Conservation (phyloP, 2,888 invertebrate genomes). For the Ellobium chinense region DNA sequence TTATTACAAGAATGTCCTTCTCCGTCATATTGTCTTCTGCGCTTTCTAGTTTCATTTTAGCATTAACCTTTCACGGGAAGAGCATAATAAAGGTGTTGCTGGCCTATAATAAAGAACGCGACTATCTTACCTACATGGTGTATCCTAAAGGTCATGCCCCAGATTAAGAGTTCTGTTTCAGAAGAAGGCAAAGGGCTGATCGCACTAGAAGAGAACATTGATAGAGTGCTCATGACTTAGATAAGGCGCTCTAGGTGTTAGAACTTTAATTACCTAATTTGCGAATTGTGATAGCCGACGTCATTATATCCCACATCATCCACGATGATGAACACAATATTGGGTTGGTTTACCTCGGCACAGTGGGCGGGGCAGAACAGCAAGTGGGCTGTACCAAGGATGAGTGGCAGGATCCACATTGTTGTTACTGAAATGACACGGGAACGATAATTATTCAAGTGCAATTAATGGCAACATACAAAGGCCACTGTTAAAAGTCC, state of each 20-base stretch:
- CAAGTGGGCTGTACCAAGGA: neutral
- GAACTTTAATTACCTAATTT: conserved; percentile 8
- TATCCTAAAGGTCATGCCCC: too few species aligned
- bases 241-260: neutral
- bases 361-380: neutral
- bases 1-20: too few species aligned
- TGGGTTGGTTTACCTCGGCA: neutral
- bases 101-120: neutral
- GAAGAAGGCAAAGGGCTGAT: neutral
- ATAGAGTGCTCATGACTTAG: neutral
- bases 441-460: too few species aligned
- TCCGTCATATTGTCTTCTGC: too few species aligned
- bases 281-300: conserved; percentile 25
- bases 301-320: conserved; percentile 37
- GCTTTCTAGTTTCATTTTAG: too few species aligned
- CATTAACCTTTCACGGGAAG: too few species aligned
- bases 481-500: too few species aligned
- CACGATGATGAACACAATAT: conserved; percentile 35
- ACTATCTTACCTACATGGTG: neutral
- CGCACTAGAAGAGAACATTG: neutral
- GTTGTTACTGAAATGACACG: neutral
- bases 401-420: neutral
- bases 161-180: too few species aligned
- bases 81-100: neutral
- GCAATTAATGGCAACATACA: too few species aligned